Base-by-base conservation (phyloP, 2,888 invertebrate genomes). In the Cetonia aurata region DNA sequence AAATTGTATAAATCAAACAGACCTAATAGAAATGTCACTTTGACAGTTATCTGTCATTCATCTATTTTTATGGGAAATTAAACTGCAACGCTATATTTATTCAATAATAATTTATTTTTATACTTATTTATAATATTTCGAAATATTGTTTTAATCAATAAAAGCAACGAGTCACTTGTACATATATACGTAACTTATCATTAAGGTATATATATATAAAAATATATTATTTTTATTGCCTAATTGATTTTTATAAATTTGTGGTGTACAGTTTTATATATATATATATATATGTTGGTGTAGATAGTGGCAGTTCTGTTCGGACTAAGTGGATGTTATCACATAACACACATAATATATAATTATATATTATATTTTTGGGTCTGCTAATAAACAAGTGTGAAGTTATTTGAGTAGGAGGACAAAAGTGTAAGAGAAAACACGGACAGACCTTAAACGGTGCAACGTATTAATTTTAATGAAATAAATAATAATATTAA, bases 311-410 rank as follows among this genome's bases (percentile, higher is more conserved):
- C 81, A 81, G 81, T 56, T 50, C 52, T 55, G 8, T 55, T 60
- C 55, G 53, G 33, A 67, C 62, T 53, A 55, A 37, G 25, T 60
- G 60, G 59, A 66, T 65, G 56, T 62, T 57, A 77, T 69, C 3
- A 77, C 75, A 78, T 76, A 57, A 42, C 19, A 48, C n/a, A 48
- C 25, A 80, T 80, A 79, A 77, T 79, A 80, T 81, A 81, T 83
- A 83, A 81, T 83, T 83, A 81, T 82, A 60, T 83, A 82, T n/a
- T 83, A 83, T 71, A 70, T 82, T 82, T 83, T 83, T 59, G 59
- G 82, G 82, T 83, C 82, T 81, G 82, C 82, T 82, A 79, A 25
- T 25, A 25, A 25, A 25, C 25, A 25, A 80, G 82, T 81, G 81
- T 80, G 79, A 80, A 79, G 37, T 37, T 6, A 4, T 80, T 9